These are phyloP conservation scores for Diachasma alloeum DNA, from an alignment of 1,140 invertebrate species.

Conservation along the genomic window DNA sequence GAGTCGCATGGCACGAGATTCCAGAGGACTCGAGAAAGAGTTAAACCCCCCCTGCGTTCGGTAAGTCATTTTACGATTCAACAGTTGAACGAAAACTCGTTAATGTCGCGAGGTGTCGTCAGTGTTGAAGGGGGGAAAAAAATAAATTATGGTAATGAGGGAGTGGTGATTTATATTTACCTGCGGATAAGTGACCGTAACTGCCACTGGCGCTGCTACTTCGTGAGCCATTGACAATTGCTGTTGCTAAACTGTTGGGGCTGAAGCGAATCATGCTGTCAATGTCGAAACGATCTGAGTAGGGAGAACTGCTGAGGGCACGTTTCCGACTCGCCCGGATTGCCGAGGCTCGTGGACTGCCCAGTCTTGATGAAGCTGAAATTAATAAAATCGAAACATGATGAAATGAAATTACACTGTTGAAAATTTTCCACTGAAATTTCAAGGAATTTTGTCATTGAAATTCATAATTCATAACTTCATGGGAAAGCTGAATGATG, in stretches of 20 bases:
- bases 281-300: conserved; percentile 93
- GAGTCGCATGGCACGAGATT: not conserved
- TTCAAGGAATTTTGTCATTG: too few species aligned
- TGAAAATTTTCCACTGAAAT: too few species aligned
- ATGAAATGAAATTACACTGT: too few species aligned
- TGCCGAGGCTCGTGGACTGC: conserved; percentile 71
- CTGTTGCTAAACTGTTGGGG: conserved; percentile 85
- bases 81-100: conserved; percentile 3
- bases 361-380: conserved; percentile 75
- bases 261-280: conserved; percentile 95
- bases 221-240: conserved; percentile 88
- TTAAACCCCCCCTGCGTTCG: not conserved
- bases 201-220: conserved; percentile 89
- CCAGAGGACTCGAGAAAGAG: not conserved
- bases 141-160: conserved; percentile 2
- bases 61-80: not conserved
- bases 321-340: conserved; percentile 84
- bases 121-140: not conserved
- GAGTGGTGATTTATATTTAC: conserved; percentile 59
- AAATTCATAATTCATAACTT: too few species aligned
- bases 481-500: too few species aligned
- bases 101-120: not conserved
- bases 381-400: conserved; percentile 4
- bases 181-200: conserved; percentile 92
- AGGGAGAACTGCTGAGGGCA: conserved; percentile 92